These are phyloP conservation scores for Mycalesis mineus DNA, from an alignment of 2,888 invertebrate genomes.

Conservation along the genomic window DNA sequence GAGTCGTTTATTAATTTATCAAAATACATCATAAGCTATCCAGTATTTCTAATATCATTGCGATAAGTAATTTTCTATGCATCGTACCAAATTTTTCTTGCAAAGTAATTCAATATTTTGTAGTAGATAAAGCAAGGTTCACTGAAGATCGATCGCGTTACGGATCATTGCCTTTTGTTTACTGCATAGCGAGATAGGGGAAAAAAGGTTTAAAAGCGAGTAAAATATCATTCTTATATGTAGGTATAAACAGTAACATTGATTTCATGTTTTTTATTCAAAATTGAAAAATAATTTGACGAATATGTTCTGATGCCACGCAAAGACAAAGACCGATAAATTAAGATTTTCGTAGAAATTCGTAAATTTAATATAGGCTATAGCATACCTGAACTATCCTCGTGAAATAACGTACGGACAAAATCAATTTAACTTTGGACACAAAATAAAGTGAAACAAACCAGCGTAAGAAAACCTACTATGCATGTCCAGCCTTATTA, in stretches of 20 bases:
- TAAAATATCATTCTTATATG: not conserved
- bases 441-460: too few species aligned
- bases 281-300: not conserved
- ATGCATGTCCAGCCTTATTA: conserved; percentile 6
- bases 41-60: too few species aligned
- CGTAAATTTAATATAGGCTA: too few species aligned
- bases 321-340: too few species aligned
- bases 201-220: not conserved
- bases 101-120: not conserved
- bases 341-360: too few species aligned
- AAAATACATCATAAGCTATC: too few species aligned
- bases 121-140: not conserved
- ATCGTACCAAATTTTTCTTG: not conserved
- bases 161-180: conserved; percentile 1
- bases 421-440: too few species aligned
- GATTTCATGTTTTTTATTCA: not conserved
- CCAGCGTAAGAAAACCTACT: too few species aligned
- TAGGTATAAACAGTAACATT: not conserved
- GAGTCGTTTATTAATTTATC: too few species aligned
- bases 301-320: too few species aligned
- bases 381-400: too few species aligned
- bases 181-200: not conserved
- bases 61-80: not conserved
- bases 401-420: too few species aligned
- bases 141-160: conserved; percentile 1